Evolutionary conservation across 2,797 vertebrate species (phyloP).

Genomic region (Coilia nasus): DNA sequence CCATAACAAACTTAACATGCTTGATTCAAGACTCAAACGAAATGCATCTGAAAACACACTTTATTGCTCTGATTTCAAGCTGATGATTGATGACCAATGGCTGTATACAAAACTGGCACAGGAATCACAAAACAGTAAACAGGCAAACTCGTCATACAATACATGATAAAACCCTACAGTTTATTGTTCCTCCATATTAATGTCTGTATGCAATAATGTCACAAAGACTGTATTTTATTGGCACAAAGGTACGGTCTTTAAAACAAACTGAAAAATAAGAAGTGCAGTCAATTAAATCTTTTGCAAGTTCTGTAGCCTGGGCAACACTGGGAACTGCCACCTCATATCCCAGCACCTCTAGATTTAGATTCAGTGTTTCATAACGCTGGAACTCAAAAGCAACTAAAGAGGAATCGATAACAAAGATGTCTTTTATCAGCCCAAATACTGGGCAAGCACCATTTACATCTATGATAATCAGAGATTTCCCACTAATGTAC

Average conservation of each 20-base stretch:
- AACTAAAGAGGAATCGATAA: constrained; percentile 29
- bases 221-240: constrained; percentile 41
- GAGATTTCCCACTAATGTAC: constrained; percentile 42
- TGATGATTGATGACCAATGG: no score
- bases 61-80: no score
- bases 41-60: not conserved
- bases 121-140: no score
- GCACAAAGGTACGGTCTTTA: constrained; percentile 39
- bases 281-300: constrained; percentile 42
- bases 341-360: constrained; percentile 41
- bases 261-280: constrained; percentile 45
- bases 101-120: no score
- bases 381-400: no score
- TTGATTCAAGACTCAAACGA: constrained; percentile 17
- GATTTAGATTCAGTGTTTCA: constrained; percentile 27
- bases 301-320: constrained; percentile 40
- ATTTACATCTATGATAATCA: constrained; percentile 27
- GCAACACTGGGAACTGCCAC: constrained; percentile 39
- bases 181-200: no score
- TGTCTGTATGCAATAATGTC: constrained; percentile 31
- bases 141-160: no score
- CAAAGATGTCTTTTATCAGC: constrained; percentile 44
- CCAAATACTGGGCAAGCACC: constrained; percentile 39
- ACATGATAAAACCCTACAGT: no score
- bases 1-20: not conserved